These are phyloP conservation scores for Philopedon plagiatum DNA, from an alignment of 2,888 invertebrate genomes.

Conservation along the genomic window DNA sequence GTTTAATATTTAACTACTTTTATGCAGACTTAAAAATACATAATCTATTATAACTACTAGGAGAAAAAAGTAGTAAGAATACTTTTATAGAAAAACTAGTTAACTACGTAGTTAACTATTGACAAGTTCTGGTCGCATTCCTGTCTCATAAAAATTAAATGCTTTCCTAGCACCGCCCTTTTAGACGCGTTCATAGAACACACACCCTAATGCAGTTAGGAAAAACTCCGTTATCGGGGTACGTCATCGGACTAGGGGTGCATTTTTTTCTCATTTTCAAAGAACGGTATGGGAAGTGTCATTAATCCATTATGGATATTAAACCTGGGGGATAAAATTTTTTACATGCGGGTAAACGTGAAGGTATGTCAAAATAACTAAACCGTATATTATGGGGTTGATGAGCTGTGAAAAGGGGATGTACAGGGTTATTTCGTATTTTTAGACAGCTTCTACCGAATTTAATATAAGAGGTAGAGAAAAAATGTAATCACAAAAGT, in stretches of 20 bases:
- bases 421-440: not conserved
- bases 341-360: constrained; percentile 11
- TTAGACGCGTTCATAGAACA: not conserved
- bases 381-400: not conserved
- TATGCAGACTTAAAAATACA: no score
- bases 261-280: constrained; percentile 3
- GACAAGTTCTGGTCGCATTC: no score
- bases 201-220: constrained; percentile 6
- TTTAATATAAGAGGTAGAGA: no score
- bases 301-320: constrained; percentile 22
- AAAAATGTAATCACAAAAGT: no score
- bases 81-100: no score
- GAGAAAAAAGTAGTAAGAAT: no score
- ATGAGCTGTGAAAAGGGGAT: not conserved
- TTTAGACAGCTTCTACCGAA: no score
- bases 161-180: not conserved
- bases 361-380: not conserved
- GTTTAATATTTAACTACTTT: no score
- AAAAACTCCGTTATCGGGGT: constrained; percentile 13
- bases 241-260: constrained; percentile 21
- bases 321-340: not conserved
- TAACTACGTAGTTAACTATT: no score
- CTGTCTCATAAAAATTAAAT: not conserved
- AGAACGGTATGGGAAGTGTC: not conserved
- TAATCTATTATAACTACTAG: no score